Evolutionary conservation across 1,140 invertebrate genomes (phyloP).

Genomic region (Zaprionus capensis): DNA sequence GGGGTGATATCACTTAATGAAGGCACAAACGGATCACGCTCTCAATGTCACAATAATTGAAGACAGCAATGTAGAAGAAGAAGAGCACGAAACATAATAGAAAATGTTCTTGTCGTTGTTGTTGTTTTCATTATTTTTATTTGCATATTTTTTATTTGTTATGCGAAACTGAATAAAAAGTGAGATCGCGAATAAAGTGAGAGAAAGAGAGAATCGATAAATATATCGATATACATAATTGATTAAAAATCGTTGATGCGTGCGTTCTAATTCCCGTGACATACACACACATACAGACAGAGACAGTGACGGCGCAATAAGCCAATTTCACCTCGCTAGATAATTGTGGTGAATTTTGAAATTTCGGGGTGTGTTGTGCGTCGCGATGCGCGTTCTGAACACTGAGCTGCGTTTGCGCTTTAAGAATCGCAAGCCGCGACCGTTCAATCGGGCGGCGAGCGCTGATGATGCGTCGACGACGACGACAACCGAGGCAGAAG

Average conservation of each 20-base stretch:
- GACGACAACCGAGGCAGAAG: conserved; percentile 12
- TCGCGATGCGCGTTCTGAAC: conserved; percentile 68
- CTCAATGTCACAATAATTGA: conserved; percentile 18
- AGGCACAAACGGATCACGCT: conserved; percentile 1
- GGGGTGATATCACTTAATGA: conserved; percentile 12
- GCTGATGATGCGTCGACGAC: conserved; percentile 66
- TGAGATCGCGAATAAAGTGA: conserved; percentile 6
- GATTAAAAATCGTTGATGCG: conserved; percentile 65
- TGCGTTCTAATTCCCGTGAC: conserved; percentile 61
- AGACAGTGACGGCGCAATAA: too few relatives aligned
- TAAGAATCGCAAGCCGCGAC: conserved; percentile 79
- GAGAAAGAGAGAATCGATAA: neutral
- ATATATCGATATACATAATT: conserved; percentile 11
- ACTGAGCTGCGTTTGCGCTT: conserved; percentile 77
- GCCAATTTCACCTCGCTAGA: neutral
- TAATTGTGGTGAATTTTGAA: conserved; percentile 9
- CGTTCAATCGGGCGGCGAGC: conserved; percentile 76
- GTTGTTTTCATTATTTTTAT: neutral
- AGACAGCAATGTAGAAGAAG: too few relatives aligned
- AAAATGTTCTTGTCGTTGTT: conserved; percentile 1
- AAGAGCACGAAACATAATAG: neutral
- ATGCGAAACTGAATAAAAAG: conserved; percentile 1
- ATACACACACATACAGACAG: neutral
- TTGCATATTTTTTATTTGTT: conserved; percentile 25
- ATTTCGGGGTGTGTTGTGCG: conserved; percentile 1